phyloP scores from a whole-genome alignment of 2,888 invertebrate species.

The Eupsilia transversa region DNA sequence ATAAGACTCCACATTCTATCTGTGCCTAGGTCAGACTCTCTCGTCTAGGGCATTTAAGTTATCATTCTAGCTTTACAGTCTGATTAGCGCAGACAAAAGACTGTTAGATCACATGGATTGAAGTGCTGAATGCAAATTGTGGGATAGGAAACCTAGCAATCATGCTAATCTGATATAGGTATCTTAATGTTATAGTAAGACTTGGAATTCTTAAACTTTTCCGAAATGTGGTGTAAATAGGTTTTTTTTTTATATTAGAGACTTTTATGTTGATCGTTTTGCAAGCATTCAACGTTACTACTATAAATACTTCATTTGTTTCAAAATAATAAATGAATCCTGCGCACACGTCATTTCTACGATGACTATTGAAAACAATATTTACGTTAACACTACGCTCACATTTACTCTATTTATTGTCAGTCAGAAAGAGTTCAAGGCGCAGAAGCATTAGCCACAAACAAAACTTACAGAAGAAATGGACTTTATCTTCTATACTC shows the following conservation, averaged over 20 bases:
- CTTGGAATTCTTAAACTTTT: background rate
- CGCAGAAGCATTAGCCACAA: background rate
- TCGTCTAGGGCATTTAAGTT: slow-evolving; percentile 77
- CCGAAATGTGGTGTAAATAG: too few species aligned
- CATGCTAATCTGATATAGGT: slow-evolving; percentile 14
- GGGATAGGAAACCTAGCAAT: slow-evolving; percentile 8
- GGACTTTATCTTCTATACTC: background rate
- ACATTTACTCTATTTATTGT: background rate
- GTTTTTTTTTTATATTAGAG: too few species aligned
- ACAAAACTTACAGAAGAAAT: background rate
- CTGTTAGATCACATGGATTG: slow-evolving; percentile 16
- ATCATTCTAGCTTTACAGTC: slow-evolving; percentile 62
- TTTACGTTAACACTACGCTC: background rate
- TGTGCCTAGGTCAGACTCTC: slow-evolving; percentile 85
- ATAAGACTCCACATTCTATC: slow-evolving; percentile 80
- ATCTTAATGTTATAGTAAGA: slow-evolving; percentile 1
- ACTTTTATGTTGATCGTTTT: background rate
- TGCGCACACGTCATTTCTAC: background rate
- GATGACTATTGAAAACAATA: background rate
- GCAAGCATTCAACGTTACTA: background rate
- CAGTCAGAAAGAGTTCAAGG: slow-evolving; percentile 13
- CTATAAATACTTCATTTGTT: too few species aligned
- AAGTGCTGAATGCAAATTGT: slow-evolving; percentile 33
- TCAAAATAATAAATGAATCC: slow-evolving; percentile 9
- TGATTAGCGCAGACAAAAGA: slow-evolving; percentile 54